phyloP scores from a whole-genome alignment of 2,113 vertebrate genomes.

The Odontophorus gujanensis region DNA sequence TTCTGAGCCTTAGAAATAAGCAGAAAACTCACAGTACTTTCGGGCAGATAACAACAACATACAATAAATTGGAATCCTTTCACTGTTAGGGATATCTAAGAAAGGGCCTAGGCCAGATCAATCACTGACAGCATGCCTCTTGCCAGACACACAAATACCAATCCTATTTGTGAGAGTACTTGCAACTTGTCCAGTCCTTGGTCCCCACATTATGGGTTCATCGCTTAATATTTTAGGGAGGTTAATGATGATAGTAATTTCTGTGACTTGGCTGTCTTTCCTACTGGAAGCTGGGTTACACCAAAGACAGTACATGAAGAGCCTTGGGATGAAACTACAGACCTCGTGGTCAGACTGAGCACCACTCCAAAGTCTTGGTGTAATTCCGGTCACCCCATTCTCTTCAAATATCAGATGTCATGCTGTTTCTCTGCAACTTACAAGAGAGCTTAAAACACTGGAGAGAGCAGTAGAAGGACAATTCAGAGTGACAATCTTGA shows the following conservation, averaged over 20 bases:
- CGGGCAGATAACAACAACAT: conserved; percentile 22
- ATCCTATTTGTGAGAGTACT: neutral
- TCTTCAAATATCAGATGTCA: neutral
- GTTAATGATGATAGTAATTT: neutral
- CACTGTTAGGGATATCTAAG: neutral
- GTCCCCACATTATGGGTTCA: neutral
- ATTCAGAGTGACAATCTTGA: neutral
- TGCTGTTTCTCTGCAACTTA: neutral
- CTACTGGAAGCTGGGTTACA: conserved; percentile 21
- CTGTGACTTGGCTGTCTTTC: neutral
- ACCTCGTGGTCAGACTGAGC: neutral
- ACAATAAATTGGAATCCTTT: neutral
- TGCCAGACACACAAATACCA: neutral
- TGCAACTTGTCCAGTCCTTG: neutral
- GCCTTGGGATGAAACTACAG: neutral
- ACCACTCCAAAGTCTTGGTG: neutral
- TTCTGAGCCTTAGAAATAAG: neutral
- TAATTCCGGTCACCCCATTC: neutral
- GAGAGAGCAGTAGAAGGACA: neutral
- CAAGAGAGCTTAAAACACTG: neutral
- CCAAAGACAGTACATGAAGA: neutral
- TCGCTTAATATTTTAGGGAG: neutral
- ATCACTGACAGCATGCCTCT: neutral
- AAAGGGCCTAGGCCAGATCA: neutral
- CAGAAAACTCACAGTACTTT: neutral